Percentiles rank a stretch among this genome's conserved stretches.
Conservation (phyloP, 35 echinoderm and acorn worm genomes). For the Ophiothrix spiculata region DNA sequence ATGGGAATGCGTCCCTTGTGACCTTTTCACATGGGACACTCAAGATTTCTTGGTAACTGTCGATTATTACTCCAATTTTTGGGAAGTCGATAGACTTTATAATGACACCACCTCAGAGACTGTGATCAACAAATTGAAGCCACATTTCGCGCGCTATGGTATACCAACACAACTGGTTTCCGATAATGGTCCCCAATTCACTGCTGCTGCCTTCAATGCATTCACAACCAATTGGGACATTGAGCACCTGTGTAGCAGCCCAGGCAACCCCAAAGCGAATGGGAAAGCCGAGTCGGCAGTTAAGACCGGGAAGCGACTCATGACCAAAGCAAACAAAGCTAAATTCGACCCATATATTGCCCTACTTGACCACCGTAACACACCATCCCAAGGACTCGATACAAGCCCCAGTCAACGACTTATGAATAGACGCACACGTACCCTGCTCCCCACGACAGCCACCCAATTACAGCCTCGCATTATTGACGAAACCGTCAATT, state of each 20-base stretch:
- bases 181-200: constrained; percentile 72
- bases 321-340: constrained; percentile 46
- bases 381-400: constrained; percentile 43
- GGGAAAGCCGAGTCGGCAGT: constrained; percentile 67
- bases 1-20: constrained; percentile 38
- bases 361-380: constrained; percentile 60
- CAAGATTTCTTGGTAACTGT: constrained; percentile 61
- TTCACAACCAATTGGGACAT: constrained; percentile 57
- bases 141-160: constrained; percentile 47
- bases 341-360: constrained; percentile 52
- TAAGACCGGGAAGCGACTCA: constrained; percentile 45
- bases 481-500: not conserved
- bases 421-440: constrained; percentile 46
- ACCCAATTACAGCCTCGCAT: constrained; percentile 26
- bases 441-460: constrained; percentile 35
- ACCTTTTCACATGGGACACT: constrained; percentile 34
- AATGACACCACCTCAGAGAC: constrained; percentile 20
- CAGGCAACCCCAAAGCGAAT: constrained; percentile 47
- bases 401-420: constrained; percentile 56
- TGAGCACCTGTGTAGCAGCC: constrained; percentile 46
- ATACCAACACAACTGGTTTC: constrained; percentile 47
- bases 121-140: constrained; percentile 39
- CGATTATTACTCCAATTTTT: constrained; percentile 67
- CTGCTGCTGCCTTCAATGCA: constrained; percentile 25
- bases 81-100: constrained; percentile 60